Evolutionary conservation across 2,797 vertebrate species (phyloP).

Genomic region (Emydoidea blandingii): DNA sequence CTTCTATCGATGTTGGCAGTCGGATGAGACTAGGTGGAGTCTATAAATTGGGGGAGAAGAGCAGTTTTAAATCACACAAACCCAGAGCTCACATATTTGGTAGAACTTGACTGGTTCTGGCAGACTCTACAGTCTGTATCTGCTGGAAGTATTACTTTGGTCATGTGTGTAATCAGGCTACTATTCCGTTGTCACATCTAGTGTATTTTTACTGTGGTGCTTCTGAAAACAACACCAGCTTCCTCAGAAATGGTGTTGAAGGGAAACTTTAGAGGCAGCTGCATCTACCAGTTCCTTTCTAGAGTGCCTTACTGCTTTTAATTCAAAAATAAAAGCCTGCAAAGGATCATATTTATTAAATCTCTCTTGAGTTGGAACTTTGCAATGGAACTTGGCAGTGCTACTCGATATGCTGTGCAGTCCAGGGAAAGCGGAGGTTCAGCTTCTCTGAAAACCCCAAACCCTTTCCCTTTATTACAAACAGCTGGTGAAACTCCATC

Average conservation of each 20-base stretch:
- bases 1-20: background rate
- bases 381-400: background rate
- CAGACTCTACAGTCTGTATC: background rate
- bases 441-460: slow-evolving; percentile 30
- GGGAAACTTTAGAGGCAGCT: background rate
- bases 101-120: background rate
- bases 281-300: slow-evolving; percentile 16
- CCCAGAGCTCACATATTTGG: background rate
- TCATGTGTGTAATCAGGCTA: background rate
- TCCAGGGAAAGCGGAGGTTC: slow-evolving; percentile 14
- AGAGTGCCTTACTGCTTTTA: slow-evolving; percentile 30
- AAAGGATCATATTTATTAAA: slow-evolving; percentile 34
- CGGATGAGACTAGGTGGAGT: background rate
- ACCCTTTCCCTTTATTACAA: slow-evolving; percentile 39
- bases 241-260: slow-evolving; percentile 24
- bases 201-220: background rate
- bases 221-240: slow-evolving; percentile 22
- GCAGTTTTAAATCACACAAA: background rate
- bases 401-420: background rate
- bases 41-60: background rate
- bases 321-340: slow-evolving; percentile 20
- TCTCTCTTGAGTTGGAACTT: background rate
- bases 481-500: slow-evolving; percentile 53
- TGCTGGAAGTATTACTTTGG: background rate
- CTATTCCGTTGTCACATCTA: background rate